Evolutionary conservation across 2,113 vertebrate species (phyloP).

Genomic region (Mola mola): DNA sequence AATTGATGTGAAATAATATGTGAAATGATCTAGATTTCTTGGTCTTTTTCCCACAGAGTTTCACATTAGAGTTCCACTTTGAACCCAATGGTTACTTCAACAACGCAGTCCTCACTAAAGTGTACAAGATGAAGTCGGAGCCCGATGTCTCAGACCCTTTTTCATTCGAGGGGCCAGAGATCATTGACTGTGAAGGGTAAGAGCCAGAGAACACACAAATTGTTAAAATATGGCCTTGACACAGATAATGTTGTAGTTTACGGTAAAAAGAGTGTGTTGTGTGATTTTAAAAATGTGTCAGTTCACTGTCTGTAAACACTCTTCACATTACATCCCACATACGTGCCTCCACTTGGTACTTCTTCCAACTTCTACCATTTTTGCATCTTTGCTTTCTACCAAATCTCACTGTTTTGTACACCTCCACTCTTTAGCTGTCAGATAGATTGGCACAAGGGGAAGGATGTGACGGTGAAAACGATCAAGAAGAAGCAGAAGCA

Average conservation of each 20-base stretch:
- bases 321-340: slow-evolving; percentile 31
- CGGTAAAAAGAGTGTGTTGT: not conserved
- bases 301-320: slow-evolving; percentile 16
- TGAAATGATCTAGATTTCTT: not conserved
- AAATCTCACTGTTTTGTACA: slow-evolving; percentile 12
- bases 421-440: slow-evolving; percentile 83
- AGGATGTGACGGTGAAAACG: slow-evolving; percentile 95
- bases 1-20: not conserved
- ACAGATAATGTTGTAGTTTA: slow-evolving; percentile 1
- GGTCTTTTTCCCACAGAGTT: slow-evolving; percentile 82
- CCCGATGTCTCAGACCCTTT: slow-evolving; percentile 93
- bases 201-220: slow-evolving; percentile 36
- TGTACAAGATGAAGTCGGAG: slow-evolving; percentile 98
- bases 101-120: slow-evolving; percentile 94
- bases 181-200: slow-evolving; percentile 97
- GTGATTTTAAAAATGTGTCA: slow-evolving; percentile 22
- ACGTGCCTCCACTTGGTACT: slow-evolving; percentile 20
- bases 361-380: slow-evolving; percentile 14
- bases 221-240: slow-evolving; percentile 1
- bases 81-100: slow-evolving; percentile 95
- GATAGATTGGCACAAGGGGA: slow-evolving; percentile 97
- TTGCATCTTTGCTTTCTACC: not conserved
- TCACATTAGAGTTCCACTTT: slow-evolving; percentile 97
- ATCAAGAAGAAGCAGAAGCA: slow-evolving; percentile 99
- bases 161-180: slow-evolving; percentile 97